A percentile compares a stretch with the other conserved stretches of the same genome.
These are phyloP conservation scores for Pissodes strobi DNA, from an alignment of 1,140 invertebrate genomes.

Conservation along the genomic window DNA sequence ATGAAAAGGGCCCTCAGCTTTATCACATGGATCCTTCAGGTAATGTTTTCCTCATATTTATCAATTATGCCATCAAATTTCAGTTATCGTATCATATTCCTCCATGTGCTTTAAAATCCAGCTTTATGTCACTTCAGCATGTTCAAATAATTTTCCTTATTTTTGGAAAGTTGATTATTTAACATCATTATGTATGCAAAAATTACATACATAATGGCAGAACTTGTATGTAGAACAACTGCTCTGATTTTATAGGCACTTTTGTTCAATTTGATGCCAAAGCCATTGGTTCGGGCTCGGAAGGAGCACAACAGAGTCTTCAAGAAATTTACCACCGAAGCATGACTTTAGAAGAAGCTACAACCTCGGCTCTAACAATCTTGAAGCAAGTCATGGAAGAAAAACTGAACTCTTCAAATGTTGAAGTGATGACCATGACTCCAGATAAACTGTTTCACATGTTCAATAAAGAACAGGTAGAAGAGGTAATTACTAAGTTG, in stretches of 20 bases:
- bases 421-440: slow-evolving; percentile 96
- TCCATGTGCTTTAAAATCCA: too few relatives aligned
- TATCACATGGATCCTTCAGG: slow-evolving; percentile 99
- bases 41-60: too few relatives aligned
- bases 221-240: too few relatives aligned
- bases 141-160: too few relatives aligned
- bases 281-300: slow-evolving; percentile 98
- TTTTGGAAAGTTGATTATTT: too few relatives aligned
- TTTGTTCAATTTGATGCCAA: slow-evolving; percentile 98
- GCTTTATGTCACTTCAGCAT: too few relatives aligned
- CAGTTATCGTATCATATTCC: too few relatives aligned
- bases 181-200: too few relatives aligned
- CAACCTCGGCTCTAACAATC: slow-evolving; percentile 89
- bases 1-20: slow-evolving; percentile 83
- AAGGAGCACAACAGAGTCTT: slow-evolving; percentile 96
- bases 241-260: too few relatives aligned
- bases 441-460: slow-evolving; percentile 85
- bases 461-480: slow-evolving; percentile 88
- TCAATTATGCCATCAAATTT: too few relatives aligned
- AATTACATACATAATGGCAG: too few relatives aligned
- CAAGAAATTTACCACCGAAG: slow-evolving; percentile 76
- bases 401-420: slow-evolving; percentile 95
- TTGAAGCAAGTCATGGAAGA: slow-evolving; percentile 99
- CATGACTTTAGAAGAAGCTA: slow-evolving; percentile 95
- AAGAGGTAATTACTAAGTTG: slow-evolving; percentile 84